Evolutionary conservation across 1,140 invertebrate species (phyloP), one percentile per base, ranked within the genome.

Genomic region (Leptopilina clavipes): DNA sequence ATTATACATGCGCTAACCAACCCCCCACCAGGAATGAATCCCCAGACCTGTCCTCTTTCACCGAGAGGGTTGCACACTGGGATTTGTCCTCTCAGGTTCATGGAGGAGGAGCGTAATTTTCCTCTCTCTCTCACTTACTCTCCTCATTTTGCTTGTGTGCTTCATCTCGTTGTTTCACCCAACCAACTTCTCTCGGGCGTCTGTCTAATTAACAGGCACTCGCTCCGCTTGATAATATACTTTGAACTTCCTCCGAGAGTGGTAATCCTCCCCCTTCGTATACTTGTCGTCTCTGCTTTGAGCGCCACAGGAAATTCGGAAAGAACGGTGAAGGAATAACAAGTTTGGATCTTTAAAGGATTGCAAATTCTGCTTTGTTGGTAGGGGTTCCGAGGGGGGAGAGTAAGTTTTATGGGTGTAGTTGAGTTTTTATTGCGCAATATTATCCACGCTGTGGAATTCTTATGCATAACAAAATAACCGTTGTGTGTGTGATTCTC

Each of bases 1-100:
- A 87, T 87, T 87, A 87, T 86, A 85, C 86, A 85, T 87, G 86
- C 86, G 85, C 86, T 86, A 86, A 86, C 85, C 85, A 83, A 85
- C 80, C 25, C 84, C 84, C 82, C 85, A 83, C 83, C 86, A 85
- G 83, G 83, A 76, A 79, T 74, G 80, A 77, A 78, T 78, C 37
- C n/a, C 37, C 79, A 76, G 81, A 79, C 83, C 82, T 85, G 82
- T 85, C 82, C 81, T 81, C 84, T 40, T 40, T 76, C 59, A 77
- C 76, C 70, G 77, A 81, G 86, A 85, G 83, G 85, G 83, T 85
- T 86, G 79, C 73, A 76, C 79, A 76, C 79, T 76, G 70, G 79
- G 76, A 79, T 81, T 78, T 65, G 59, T 65, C 59, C 59, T 65
- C 25, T 65, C 59, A 14, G 22, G 59, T 31, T 65, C 59, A 65